Percentiles rank a stretch among this genome's conserved stretches.
Conservation (phyloP, 2,888 invertebrate genomes). For the Zhuqinia jingwanae region DNA sequence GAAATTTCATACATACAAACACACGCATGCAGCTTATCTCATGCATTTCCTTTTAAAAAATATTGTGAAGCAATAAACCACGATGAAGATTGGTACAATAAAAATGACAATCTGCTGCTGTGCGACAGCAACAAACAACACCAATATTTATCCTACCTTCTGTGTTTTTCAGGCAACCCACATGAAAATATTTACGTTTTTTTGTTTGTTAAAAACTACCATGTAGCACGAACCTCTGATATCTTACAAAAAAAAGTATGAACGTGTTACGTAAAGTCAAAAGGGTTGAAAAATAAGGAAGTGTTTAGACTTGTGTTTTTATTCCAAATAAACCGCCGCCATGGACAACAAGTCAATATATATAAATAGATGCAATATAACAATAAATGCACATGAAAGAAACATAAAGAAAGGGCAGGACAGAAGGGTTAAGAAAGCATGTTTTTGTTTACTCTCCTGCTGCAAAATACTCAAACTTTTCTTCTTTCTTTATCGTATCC, state of each 20-base stretch:
- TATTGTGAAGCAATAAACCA: conserved; percentile 50
- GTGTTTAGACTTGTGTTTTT: conserved; percentile 25
- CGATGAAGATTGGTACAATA: conserved; percentile 46
- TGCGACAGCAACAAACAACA: background rate
- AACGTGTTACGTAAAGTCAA: background rate
- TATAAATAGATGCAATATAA: conserved; percentile 57
- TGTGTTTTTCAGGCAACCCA: background rate
- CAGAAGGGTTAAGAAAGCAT: conserved; percentile 35
- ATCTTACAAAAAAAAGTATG: background rate
- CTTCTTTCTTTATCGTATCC: background rate
- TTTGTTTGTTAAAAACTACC: no score
- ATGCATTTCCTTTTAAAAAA: conserved; percentile 33
- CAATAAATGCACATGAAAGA: conserved; percentile 59
- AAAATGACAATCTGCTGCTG: conserved; percentile 31
- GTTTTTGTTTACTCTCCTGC: no score
- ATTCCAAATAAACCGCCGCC: background rate
- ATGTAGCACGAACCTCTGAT: background rate
- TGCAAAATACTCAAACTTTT: no score
- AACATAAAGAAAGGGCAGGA: conserved; percentile 41
- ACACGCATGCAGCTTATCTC: no score
- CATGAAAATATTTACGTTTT: background rate
- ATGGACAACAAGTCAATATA: background rate
- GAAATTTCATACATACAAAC: background rate
- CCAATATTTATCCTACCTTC: background rate
- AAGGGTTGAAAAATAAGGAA: conserved; percentile 49